phyloP scores from a whole-genome alignment of 1,140 invertebrate genomes.

The Pissodes strobi region DNA sequence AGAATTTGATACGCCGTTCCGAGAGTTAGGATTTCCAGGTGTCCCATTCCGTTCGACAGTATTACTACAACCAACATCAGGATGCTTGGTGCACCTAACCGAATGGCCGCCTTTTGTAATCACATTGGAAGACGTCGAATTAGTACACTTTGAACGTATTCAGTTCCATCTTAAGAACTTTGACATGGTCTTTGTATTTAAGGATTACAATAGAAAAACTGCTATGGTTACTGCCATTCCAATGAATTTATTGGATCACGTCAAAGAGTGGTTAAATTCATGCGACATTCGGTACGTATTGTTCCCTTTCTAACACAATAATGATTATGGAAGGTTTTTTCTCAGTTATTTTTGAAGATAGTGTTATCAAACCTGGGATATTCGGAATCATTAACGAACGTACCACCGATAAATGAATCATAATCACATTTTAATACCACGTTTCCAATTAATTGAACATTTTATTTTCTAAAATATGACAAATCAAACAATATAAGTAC shows the following conservation, averaged over 20 bases:
- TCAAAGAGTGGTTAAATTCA: constrained; percentile 96
- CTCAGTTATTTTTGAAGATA: no score
- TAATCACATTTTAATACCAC: no score
- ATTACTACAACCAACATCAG: constrained; percentile 94
- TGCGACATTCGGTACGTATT: constrained; percentile 50
- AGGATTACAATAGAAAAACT: constrained; percentile 93
- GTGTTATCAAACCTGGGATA: background rate
- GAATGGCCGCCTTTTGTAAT: constrained; percentile 99
- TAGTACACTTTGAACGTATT: constrained; percentile 98
- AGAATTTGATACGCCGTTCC: constrained; percentile 98
- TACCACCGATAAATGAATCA: no score
- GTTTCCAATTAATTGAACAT: no score
- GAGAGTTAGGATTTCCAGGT: constrained; percentile 96
- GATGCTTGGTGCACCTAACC: constrained; percentile 94
- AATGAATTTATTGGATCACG: constrained; percentile 98
- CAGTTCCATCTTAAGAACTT: constrained; percentile 99
- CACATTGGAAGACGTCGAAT: constrained; percentile 94
- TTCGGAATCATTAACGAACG: no score
- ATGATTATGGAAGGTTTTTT: no score
- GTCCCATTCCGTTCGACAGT: constrained; percentile 97
- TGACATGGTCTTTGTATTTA: constrained; percentile 99
- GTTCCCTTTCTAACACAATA: background rate
- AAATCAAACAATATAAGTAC: no score
- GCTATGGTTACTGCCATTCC: constrained; percentile 98
- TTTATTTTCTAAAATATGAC: no score